Evolutionary conservation across 2,113 vertebrate genomes (phyloP).

Genomic region (Hippocampus guttulatus): DNA sequence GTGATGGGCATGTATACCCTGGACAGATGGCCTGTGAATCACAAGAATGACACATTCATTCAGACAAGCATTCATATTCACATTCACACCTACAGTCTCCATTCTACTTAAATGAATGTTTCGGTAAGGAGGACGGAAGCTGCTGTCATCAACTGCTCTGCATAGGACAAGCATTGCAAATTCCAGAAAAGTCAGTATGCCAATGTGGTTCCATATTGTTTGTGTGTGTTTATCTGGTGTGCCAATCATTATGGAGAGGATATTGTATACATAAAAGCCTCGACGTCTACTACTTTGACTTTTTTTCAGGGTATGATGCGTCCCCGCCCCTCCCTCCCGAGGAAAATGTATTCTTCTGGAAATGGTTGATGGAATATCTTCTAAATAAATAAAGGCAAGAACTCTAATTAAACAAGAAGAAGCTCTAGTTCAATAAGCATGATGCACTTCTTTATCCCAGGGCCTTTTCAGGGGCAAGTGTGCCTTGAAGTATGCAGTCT

Average conservation of each 20-base stretch:
- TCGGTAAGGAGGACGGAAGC: not conserved
- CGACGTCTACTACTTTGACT: not conserved
- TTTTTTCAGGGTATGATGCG: not conserved
- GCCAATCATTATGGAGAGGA: no score
- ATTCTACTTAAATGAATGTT: not conserved
- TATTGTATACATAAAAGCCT: not conserved
- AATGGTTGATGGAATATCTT: conserved; percentile 18
- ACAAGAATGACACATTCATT: not conserved
- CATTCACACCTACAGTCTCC: not conserved
- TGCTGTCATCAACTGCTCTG: not conserved
- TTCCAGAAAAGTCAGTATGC: not conserved
- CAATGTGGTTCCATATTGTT: not conserved
- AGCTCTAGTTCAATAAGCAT: conserved; percentile 36
- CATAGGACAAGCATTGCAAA: not conserved
- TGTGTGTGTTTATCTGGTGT: no score
- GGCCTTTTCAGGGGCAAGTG: conserved; percentile 37
- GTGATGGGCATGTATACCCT: no score
- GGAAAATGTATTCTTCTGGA: conserved; percentile 29
- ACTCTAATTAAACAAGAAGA: conserved; percentile 55
- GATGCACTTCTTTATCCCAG: conserved; percentile 41
- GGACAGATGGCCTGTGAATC: not conserved
- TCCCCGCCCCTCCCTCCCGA: conserved; percentile 13
- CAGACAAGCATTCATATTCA: not conserved
- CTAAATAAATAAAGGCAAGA: conserved; percentile 51
- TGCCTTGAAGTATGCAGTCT: conserved; percentile 41